These are phyloP conservation scores for Nannospalax galili DNA, from an alignment of 2,113 vertebrate genomes.

Conservation along the genomic window DNA sequence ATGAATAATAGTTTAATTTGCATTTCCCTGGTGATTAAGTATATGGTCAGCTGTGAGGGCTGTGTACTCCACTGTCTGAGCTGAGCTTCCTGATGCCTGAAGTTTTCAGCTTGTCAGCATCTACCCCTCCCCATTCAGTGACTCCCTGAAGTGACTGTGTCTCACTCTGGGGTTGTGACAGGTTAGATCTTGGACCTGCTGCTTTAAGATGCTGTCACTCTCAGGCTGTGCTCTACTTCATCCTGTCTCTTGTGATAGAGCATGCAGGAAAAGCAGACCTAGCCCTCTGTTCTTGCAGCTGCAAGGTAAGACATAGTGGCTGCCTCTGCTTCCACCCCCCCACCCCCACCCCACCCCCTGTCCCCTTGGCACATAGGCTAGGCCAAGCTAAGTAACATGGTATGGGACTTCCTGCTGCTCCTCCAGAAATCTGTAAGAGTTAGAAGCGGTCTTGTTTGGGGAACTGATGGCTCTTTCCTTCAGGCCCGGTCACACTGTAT, in stretches of 20 bases:
- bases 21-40: no score
- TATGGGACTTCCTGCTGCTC: neutral
- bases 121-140: neutral
- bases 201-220: neutral
- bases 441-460: neutral
- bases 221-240: neutral
- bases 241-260: neutral
- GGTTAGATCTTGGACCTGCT: neutral
- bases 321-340: neutral
- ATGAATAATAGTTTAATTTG: no score
- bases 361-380: no score
- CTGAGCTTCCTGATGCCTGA: neutral
- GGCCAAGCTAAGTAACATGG: neutral
- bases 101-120: neutral
- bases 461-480: neutral
- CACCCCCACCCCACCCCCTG: no score
- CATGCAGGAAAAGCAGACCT: no score
- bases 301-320: neutral
- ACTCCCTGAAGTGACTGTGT: neutral
- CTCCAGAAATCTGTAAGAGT: neutral
- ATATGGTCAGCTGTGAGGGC: neutral
- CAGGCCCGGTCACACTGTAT: neutral
- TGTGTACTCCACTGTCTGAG: neutral
- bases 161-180: neutral
- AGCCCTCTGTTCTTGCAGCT: neutral